phyloP scores from a whole-genome alignment of 2,113 vertebrate species.

The Perognathus longimembris region DNA sequence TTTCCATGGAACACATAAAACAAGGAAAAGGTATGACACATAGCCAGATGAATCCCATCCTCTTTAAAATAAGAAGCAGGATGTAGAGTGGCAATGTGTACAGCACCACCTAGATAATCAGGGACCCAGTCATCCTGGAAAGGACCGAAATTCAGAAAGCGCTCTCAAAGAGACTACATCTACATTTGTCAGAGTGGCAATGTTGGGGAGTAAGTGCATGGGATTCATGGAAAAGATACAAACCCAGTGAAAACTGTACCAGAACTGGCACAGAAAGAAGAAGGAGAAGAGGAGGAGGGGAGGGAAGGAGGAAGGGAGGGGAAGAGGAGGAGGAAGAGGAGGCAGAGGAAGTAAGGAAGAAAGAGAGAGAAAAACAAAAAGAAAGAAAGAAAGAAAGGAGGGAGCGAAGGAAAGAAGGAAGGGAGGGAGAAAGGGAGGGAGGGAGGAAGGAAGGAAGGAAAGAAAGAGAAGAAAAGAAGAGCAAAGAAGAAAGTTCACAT shows the following conservation, averaged over 20 bases:
- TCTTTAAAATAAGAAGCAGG: background rate
- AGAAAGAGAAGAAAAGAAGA: too few species aligned
- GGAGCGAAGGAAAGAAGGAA: too few species aligned
- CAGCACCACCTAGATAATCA: background rate
- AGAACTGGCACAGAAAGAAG: too few species aligned
- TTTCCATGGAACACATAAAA: background rate
- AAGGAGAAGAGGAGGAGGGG: too few species aligned
- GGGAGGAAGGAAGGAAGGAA: too few species aligned
- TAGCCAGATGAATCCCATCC: background rate
- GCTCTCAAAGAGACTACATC: background rate
- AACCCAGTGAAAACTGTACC: background rate
- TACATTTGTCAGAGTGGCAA: background rate
- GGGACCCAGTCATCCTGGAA: background rate
- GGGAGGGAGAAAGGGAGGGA: too few species aligned
- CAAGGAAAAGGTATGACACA: background rate
- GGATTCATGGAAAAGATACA: background rate
- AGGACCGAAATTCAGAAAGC: background rate
- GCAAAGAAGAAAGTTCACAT: too few species aligned
- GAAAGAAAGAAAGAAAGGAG: too few species aligned
- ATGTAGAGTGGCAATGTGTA: background rate
- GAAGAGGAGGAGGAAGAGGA: background rate
- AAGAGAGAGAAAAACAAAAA: too few species aligned
- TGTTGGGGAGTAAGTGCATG: background rate
- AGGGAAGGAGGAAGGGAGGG: too few species aligned
- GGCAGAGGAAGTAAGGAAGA: accelerated